Evolutionary conservation across 1,140 invertebrate genomes (phyloP), one percentile per base, ranked within the genome.

Genomic region (Cylas formicarius): DNA sequence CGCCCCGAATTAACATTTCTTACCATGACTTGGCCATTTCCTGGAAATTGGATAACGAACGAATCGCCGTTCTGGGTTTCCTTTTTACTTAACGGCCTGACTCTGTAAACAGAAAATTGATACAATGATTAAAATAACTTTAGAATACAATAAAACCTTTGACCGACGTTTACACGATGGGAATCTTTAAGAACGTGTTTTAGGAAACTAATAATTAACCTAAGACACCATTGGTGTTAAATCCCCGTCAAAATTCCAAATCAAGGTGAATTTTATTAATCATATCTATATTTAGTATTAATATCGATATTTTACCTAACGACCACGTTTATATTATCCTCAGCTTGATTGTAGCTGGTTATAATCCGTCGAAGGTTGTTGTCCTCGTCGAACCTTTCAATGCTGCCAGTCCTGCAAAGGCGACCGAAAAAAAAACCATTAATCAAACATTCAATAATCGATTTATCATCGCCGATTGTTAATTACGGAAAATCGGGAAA

Each of bases 281-380:
- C 10, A 34, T 34, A 34, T 16, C 4, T 6, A 24, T 6, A 24
- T 10, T n/a, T 23, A 7, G 16, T 11, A 29, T 29, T 17, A 17
- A 18, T 29, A 29, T 40, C 28, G 24, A 19, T 28, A 7, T n/a
- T 20, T 46, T 33, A 82, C 80, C 81, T 76, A 31, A 87, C 79
- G 16, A 84, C 82, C 10, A 87, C 83, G 62, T 84, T 85, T 39
- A 86, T 85, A 56, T 84, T 86, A 56, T 85, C 82, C 58, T 86
- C 82, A n/a, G 70, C 53, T 48, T 61, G 37, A 36, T 57, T 60
- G 45, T 54, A 59, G 32, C 55, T 61, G 4, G 59, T 59, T 28
- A 62, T 60, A 48, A 66, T 60, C 35, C 59, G 56, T 36, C 45
- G 55, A 14, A 56, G 40, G 38, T 59, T 58, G 41, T 62, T 60